Conservation (phyloP, 2,797 vertebrate genomes). For the Galagoides demidoff region DNA sequence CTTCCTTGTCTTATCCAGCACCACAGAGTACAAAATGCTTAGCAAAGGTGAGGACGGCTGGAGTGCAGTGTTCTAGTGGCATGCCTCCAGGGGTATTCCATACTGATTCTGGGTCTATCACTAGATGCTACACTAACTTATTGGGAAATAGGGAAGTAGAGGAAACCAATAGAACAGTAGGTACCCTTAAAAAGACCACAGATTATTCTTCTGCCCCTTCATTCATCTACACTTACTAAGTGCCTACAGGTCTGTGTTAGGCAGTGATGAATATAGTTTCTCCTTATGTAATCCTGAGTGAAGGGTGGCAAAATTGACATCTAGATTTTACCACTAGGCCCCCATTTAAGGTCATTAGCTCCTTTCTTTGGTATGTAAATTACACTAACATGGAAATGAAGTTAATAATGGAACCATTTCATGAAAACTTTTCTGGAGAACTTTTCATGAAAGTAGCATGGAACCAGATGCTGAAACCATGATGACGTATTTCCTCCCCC, state of each 20-base stretch:
- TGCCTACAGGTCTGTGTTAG: not conserved
- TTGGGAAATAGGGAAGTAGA: not conserved
- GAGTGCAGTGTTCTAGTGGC: not conserved
- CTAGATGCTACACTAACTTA: not conserved
- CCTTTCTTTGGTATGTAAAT: not conserved
- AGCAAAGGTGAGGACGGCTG: not conserved
- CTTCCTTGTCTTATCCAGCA: not conserved
- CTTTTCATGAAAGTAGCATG: not conserved
- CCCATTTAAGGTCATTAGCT: not conserved
- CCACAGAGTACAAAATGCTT: not conserved
- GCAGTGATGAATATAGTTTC: not conserved
- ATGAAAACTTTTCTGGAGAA: constrained; percentile 37
- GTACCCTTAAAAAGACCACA: not conserved
- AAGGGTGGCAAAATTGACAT: not conserved
- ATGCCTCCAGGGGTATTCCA: too few species aligned
- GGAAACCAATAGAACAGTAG: not conserved
- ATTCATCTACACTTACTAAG: too few species aligned
- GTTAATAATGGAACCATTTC: not conserved
- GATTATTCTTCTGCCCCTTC: not conserved
- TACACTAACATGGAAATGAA: constrained; percentile 24
- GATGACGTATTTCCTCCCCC: not conserved
- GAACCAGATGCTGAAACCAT: not conserved
- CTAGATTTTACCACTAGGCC: not conserved
- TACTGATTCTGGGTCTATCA: not conserved
- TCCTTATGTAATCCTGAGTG: too few species aligned